These are phyloP conservation scores for Hippocampus barbouri DNA, from an alignment of 2,113 vertebrate species.

Conservation along the genomic window DNA sequence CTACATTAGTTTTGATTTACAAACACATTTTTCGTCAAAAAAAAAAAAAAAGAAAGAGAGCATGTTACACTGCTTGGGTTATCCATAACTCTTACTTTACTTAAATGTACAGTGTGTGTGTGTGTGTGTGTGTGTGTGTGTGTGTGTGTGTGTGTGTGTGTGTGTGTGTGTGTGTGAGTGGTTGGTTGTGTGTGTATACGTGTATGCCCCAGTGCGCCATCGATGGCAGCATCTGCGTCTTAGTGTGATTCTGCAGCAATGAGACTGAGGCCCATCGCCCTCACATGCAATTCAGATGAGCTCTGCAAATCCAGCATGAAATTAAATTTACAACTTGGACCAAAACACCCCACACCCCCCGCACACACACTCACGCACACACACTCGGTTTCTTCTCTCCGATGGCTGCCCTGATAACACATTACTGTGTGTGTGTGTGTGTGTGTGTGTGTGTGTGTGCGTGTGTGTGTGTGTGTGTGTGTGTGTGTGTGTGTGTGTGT, in stretches of 20 bases:
- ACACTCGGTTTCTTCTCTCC: slow-evolving; percentile 17
- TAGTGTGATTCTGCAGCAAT: slow-evolving; percentile 37
- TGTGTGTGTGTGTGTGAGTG: too few relatives aligned
- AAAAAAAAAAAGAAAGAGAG: not conserved
- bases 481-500: slow-evolving; percentile 7
- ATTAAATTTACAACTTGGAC: slow-evolving; percentile 76
- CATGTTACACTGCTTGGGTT: not conserved
- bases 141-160: not conserved
- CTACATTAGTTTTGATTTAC: not conserved
- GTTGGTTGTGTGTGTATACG: slow-evolving; percentile 10
- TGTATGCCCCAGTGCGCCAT: slow-evolving; percentile 20
- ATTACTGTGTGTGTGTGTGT: slow-evolving; percentile 23
- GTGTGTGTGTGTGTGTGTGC: slow-evolving; percentile 16
- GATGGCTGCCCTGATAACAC: slow-evolving; percentile 63
- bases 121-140: slow-evolving; percentile 3
- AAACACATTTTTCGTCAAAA: too few relatives aligned
- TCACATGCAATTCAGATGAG: slow-evolving; percentile 75
- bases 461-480: slow-evolving; percentile 6
- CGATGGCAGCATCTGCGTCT: slow-evolving; percentile 51
- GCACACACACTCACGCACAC: slow-evolving; percentile 17
- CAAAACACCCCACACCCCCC: slow-evolving; percentile 43
- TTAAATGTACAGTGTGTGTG: slow-evolving; percentile 8
- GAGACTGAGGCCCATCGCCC: slow-evolving; percentile 67
- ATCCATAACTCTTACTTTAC: slow-evolving; percentile 3
- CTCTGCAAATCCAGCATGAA: slow-evolving; percentile 78